Conservation (phyloP, 1,140 invertebrate genomes). For the Aphidius ervi region DNA sequence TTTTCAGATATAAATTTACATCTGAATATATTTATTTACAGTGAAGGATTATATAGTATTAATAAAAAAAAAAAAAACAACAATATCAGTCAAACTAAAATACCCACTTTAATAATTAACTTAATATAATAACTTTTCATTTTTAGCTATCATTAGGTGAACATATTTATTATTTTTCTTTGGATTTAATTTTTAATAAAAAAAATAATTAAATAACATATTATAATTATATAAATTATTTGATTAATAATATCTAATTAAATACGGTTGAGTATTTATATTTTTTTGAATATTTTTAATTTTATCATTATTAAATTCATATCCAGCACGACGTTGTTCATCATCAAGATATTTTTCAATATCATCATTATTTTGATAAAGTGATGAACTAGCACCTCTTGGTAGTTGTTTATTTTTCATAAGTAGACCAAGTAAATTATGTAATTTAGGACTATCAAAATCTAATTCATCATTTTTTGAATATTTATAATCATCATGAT, state of each 20-base stretch:
- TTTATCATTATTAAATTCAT: constrained; percentile 32
- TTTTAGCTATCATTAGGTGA: too few relatives aligned
- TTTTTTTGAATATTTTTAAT: constrained; percentile 16
- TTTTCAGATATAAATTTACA: too few relatives aligned
- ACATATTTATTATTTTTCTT: background rate
- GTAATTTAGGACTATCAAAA: constrained; percentile 42
- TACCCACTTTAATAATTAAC: background rate
- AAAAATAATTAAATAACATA: too few relatives aligned
- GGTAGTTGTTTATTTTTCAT: constrained; percentile 50
- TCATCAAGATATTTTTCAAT: constrained; percentile 20
- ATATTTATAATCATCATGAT: constrained; percentile 22
- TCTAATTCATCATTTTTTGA: constrained; percentile 28
- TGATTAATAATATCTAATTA: background rate
- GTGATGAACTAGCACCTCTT: constrained; percentile 23
- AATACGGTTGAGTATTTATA: background rate
- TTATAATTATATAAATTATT: background rate
- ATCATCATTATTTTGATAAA: constrained; percentile 28
- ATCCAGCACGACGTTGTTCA: constrained; percentile 18
- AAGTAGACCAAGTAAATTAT: constrained; percentile 45
- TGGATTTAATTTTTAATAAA: too few relatives aligned
- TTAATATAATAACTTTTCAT: background rate
- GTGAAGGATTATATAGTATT: too few relatives aligned
- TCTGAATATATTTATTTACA: too few relatives aligned
- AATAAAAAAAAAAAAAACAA: too few relatives aligned
- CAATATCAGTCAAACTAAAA: background rate